A percentile compares a stretch with the other conserved stretches of the same genome.
These are phyloP conservation scores for Drosophila subpulchrella DNA, from an alignment of 1,140 invertebrate genomes.

Conservation along the genomic window DNA sequence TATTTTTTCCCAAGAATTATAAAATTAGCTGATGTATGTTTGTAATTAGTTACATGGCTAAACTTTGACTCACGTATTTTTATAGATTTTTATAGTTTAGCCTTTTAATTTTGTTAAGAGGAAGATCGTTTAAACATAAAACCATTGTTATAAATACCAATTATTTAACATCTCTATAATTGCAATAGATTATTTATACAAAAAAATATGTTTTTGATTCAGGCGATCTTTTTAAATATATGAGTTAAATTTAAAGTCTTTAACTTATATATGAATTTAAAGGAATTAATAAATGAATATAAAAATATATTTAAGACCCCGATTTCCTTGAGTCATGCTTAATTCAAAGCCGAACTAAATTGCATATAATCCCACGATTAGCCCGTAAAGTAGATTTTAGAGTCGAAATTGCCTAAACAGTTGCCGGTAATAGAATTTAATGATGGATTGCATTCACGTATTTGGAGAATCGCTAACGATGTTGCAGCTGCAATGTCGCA, in stretches of 20 bases:
- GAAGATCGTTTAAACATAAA: no score
- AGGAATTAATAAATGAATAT: no score
- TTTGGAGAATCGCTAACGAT: conserved; percentile 62
- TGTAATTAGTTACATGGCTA: conserved; percentile 17
- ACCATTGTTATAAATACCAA: no score
- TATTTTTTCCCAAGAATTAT: conserved; percentile 19
- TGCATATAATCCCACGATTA: background rate
- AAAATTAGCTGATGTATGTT: conserved; percentile 24
- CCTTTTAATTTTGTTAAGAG: no score
- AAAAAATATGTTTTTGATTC: no score
- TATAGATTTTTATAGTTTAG: background rate
- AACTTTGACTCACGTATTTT: background rate
- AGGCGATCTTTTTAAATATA: background rate
- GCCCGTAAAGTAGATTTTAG: background rate
- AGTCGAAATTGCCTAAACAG: conserved; percentile 36
- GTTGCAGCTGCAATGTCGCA: conserved; percentile 39
- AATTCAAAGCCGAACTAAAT: background rate
- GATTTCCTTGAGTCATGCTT: background rate
- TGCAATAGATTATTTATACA: no score
- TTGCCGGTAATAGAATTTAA: conserved; percentile 55
- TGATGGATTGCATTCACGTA: conserved; percentile 55
- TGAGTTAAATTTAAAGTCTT: no score
- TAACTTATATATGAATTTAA: no score
- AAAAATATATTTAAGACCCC: background rate
- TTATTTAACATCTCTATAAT: no score